Base-by-base conservation (phyloP, 2,888 invertebrate species). In the Chromoteleia sp. region DNA sequence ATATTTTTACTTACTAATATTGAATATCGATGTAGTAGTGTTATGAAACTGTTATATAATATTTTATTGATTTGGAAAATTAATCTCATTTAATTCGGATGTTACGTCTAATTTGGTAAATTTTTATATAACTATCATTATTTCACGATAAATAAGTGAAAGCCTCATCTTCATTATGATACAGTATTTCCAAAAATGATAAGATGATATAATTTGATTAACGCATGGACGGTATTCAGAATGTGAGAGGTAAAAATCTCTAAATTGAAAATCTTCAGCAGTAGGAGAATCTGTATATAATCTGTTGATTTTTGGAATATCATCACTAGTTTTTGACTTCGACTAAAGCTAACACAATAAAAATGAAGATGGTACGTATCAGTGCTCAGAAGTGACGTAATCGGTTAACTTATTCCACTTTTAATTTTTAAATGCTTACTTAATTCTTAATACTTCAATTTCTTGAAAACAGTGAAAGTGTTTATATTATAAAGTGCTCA, bases 291-390 rank as follows among this genome's bases (percentile, higher is more conserved):
- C 39, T 10, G 12, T 58, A 58, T 58, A 58, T 21, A 58, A 58
- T 21, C 21, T 7, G 21, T 10, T 39, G 21, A 21, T 12, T 19
- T 58, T 21, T 7, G 19, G 36, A 33, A 39, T 58, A 58, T 58
- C 56, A 6, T 39, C 56, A 58, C 39, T 39, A 58, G 56, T 58
- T 39, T 21, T 58, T 39, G 19, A 21, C 21, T 58, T 39, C 39
- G 21, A 39, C 21, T 21, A 12, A 39, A 12, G 21, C 39, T 58
- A 21, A 39, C 56, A 58, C 10, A 39, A 3, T 39, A 58, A 29
- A 58, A 36, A 58, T 58, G 56, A 58, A 50, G 6, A n/a, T 50
- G 50, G 50, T 50, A 50, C 29, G 50, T 50, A 25, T 50, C 43
- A 8, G 43, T 43, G 43, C 4, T 43, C 43, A 5, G 43, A 43